Base-by-base conservation (phyloP, 2,888 invertebrate species). In the Conomelus anceps region DNA sequence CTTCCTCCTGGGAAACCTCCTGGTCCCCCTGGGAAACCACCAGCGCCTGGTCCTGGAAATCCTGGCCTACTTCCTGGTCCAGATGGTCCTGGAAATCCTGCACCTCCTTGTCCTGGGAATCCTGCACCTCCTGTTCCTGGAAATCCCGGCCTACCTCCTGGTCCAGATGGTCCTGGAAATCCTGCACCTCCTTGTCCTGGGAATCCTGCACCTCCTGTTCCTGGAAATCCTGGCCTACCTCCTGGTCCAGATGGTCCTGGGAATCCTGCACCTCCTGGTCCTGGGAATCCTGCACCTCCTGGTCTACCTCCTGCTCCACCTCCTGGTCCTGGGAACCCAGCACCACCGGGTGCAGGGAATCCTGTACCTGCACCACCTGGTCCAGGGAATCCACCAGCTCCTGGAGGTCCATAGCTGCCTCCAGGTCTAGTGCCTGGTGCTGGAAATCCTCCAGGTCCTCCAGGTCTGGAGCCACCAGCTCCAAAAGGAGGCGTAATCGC, bases 1-100 rank as follows among this genome's bases (percentile, higher is more conserved):
- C 85, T 85, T 29, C 88, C 88, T 91, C 92, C 92, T 91, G 92
- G 91, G 90, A 91, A 92, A 91, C 91, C 90, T 90, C 85, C 89
- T 29, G 90, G 90, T 17, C 63, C 85, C 63, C 90, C 89, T 20
- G 88, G 26, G 22, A 26, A 86, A 24, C 88, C 90, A 24, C 90
- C 90, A 85, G 90, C 90, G 23, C 89, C 89, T 84, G 89, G 88
- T 90, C 90, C 89, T 23, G 90, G 90, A 87, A 85, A 89, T 84
- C 87, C 90, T 85, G 89, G 63, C 63, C 26, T n/a, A 9, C 91
- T 89, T 86, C 88, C 89, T 22, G 88, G 85, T 22, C 89, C 89
- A 22, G 90, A 90, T 23, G 90, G 89, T 9, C 90, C 90, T 41
- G 89, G 88, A 22, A 22, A 23, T 17, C 89, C 89, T 23, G 84